phyloP scores from a whole-genome alignment of 2,113 vertebrate species.

The Aspiorhynchus laticeps region DNA sequence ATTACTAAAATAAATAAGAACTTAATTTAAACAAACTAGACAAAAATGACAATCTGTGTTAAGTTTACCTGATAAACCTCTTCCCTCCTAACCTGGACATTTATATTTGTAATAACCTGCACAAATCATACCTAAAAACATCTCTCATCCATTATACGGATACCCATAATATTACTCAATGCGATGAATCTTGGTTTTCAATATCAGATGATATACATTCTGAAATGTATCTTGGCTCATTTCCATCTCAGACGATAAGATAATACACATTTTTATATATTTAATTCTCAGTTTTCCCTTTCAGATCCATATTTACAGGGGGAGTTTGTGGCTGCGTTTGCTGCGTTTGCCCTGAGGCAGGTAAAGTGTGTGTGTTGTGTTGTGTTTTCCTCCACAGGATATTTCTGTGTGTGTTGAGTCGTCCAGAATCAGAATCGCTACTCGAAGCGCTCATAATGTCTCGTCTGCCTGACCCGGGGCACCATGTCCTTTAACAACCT shows the following conservation, averaged over 20 bases:
- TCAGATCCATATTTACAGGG: slow-evolving; percentile 18
- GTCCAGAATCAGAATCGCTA: slow-evolving; percentile 59
- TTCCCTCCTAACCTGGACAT: neutral
- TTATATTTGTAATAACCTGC: neutral
- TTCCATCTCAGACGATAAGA: neutral
- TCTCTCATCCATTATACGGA: neutral
- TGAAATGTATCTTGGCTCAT: neutral
- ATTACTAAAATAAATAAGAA: neutral
- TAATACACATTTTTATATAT: neutral
- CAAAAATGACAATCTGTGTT: neutral
- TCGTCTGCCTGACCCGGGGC: slow-evolving; percentile 88
- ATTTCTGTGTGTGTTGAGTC: slow-evolving; percentile 46
- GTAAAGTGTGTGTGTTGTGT: slow-evolving; percentile 37
- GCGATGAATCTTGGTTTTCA: neutral
- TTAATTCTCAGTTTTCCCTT: neutral
- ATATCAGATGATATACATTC: neutral
- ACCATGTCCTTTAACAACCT: slow-evolving; percentile 93
- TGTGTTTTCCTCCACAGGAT: slow-evolving; percentile 49
- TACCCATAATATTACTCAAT: neutral
- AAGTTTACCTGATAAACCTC: slow-evolving; percentile 8
- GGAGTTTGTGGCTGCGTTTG: neutral
- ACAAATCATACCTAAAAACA: slow-evolving; percentile 6
- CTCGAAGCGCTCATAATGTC: slow-evolving; percentile 95
- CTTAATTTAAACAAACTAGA: neutral
- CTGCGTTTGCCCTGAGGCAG: slow-evolving; percentile 10